Conservation (phyloP, 2,113 vertebrate species). For the Leptobrachium ailaonicum region DNA sequence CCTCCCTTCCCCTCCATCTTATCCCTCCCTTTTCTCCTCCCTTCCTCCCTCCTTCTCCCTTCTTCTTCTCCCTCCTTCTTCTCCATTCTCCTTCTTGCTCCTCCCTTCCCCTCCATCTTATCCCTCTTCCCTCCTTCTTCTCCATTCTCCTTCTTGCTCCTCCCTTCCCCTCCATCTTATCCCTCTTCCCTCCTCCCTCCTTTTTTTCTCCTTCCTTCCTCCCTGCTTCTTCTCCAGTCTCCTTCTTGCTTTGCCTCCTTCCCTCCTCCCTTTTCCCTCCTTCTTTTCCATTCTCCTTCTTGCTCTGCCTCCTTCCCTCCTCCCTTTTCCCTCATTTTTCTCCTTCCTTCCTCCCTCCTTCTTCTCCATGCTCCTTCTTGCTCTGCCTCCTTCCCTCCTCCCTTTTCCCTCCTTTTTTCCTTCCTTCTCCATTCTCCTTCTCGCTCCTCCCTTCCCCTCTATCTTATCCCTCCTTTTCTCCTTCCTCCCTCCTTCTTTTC, state of each 20-base stretch:
- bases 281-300: background rate
- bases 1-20: no score
- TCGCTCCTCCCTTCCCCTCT: no score
- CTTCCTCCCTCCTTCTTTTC: no score
- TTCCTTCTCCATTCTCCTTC: background rate
- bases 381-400: background rate
- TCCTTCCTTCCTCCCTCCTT: background rate
- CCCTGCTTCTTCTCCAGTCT: background rate
- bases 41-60: background rate
- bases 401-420: background rate
- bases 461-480: no score
- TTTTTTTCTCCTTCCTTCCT: background rate
- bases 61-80: background rate
- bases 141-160: no score
- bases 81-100: no score
- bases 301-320: no score
- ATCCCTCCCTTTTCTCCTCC: background rate
- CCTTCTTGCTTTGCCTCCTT: no score
- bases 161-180: no score
- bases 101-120: no score
- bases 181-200: background rate
- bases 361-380: background rate
- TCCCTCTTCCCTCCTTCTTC: background rate
- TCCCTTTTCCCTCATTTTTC: background rate
- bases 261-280: no score